Conservation (phyloP, 2,797 vertebrate genomes). For the Melanotaenia nigrans region DNA sequence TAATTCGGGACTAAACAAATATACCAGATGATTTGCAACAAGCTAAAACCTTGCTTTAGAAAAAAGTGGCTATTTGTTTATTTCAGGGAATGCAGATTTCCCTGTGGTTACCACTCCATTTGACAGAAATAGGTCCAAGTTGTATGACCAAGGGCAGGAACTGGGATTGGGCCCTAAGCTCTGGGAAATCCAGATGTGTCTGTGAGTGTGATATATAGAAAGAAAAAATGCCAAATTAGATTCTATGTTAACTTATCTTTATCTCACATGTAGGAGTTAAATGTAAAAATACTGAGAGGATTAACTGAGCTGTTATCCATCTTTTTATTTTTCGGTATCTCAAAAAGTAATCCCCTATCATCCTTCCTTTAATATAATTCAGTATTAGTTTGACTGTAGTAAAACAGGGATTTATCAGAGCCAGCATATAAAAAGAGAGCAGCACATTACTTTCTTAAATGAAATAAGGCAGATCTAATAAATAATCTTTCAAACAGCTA, state of each 20-base stretch:
- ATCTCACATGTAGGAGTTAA: neutral
- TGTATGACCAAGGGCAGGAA: neutral
- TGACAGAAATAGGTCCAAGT: neutral
- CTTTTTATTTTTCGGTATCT: neutral
- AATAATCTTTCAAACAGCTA: conserved; percentile 3
- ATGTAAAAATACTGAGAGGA: conserved; percentile 5
- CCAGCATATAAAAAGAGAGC: neutral
- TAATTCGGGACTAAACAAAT: conserved; percentile 20
- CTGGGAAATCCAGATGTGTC: neutral
- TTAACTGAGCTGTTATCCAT: conserved; percentile 5
- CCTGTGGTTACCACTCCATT: neutral
- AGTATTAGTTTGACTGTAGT: neutral
- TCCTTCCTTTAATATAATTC: conserved; percentile 14
- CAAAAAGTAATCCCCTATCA: conserved; percentile 9
- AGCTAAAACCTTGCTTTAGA: conserved; percentile 27
- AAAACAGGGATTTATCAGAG: conserved; percentile 2
- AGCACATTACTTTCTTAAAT: conserved; percentile 6
- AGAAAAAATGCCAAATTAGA: conserved; percentile 16
- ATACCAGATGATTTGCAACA: conserved; percentile 26
- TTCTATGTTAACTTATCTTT: neutral
- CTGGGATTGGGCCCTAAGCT: neutral
- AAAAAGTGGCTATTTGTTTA: conserved; percentile 29
- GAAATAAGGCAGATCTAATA: neutral
- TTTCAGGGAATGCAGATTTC: conserved; percentile 19
- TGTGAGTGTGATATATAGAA: conserved; percentile 3